Evolutionary conservation across 2,113 vertebrate species (phyloP).

Genomic region (Tupaia chinensis): DNA sequence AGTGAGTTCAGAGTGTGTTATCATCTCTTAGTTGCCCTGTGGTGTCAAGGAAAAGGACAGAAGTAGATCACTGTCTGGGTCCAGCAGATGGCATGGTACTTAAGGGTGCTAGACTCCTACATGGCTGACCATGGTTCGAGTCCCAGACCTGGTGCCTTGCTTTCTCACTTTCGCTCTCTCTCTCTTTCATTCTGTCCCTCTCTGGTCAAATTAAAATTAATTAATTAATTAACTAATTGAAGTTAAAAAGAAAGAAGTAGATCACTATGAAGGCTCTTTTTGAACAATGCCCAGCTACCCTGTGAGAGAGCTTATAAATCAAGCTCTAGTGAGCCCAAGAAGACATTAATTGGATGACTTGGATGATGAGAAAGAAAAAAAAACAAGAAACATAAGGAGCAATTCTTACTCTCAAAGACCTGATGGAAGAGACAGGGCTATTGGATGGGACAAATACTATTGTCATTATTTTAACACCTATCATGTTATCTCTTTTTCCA

Average conservation of each 20-base stretch:
- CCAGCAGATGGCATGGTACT: too few species aligned
- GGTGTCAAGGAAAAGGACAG: conserved; percentile 32
- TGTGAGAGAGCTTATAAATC: neutral
- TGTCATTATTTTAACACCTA: neutral
- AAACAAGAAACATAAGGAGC: neutral
- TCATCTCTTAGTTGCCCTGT: conserved; percentile 26
- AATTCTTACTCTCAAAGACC: neutral
- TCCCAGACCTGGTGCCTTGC: too few species aligned
- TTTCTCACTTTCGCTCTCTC: too few species aligned
- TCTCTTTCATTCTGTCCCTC: too few species aligned
- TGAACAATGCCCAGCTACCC: neutral
- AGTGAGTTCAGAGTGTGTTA: neutral
- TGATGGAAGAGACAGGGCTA: neutral
- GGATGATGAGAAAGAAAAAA: neutral
- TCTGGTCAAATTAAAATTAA: too few species aligned
- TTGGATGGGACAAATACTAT: neutral
- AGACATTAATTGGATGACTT: neutral
- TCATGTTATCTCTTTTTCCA: neutral
- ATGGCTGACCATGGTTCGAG: too few species aligned
- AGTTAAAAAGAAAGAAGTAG: conserved; percentile 30
- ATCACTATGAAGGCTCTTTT: neutral
- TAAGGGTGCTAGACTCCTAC: too few species aligned
- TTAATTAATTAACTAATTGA: too few species aligned
- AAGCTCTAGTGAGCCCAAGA: neutral
- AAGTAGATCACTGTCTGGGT: conserved; percentile 23